A percentile compares a stretch with the other conserved stretches of the same genome.
Conservation (phyloP, 2,888 invertebrate species). For the Macrosoma leucophasiata region DNA sequence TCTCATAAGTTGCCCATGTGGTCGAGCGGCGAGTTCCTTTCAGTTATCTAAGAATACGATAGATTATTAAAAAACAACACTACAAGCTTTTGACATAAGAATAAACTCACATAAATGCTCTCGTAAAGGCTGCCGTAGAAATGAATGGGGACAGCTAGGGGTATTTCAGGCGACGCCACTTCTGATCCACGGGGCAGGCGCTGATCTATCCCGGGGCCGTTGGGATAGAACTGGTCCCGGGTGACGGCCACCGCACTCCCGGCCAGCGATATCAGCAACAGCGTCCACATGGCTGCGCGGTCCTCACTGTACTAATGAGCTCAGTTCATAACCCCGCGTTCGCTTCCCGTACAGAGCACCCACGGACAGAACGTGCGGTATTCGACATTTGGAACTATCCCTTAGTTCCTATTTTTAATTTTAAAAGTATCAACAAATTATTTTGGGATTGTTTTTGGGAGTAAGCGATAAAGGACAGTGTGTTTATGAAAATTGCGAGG, state of each 20-base stretch:
- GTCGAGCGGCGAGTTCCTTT: no score
- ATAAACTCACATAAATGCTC: conserved; percentile 86
- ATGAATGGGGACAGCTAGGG: conserved; percentile 81
- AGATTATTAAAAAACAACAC: no score
- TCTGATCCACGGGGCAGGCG: conserved; percentile 75
- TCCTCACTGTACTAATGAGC: conserved; percentile 38
- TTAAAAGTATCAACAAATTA: conserved; percentile 9
- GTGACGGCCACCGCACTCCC: conserved; percentile 61
- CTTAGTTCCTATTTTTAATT: conserved; percentile 8
- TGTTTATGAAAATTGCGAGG: no score
- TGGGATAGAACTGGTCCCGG: conserved; percentile 76
- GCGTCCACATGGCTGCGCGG: conserved; percentile 59
- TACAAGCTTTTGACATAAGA: no score
- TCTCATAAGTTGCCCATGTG: no score
- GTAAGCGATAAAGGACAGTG: no score
- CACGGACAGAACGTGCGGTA: neutral
- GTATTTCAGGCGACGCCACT: conserved; percentile 78
- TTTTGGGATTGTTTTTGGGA: no score
- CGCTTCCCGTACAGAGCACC: conserved; percentile 8
- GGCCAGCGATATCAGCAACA: conserved; percentile 44
- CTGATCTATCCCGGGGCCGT: conserved; percentile 72
- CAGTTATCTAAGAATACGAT: no score
- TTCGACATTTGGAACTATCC: no score
- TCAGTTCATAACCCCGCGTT: conserved; percentile 19
- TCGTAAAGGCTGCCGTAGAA: conserved; percentile 87